Evolutionary conservation across 2,888 invertebrate genomes (phyloP).

Genomic region (Thumatha senex): DNA sequence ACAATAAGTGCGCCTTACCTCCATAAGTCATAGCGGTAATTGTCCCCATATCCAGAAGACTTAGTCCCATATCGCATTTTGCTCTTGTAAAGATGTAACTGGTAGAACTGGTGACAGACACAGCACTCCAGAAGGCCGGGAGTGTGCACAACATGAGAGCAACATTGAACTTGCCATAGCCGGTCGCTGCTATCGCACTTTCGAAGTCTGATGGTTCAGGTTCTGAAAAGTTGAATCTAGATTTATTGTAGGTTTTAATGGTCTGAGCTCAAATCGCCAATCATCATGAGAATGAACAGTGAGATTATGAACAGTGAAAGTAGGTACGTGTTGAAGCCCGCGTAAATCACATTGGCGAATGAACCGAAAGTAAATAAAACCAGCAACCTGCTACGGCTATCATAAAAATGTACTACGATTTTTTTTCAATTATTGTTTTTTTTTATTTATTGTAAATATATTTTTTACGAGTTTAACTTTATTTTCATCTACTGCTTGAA

Average conservation of each 20-base stretch:
- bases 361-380: too few species aligned
- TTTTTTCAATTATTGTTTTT: too few species aligned
- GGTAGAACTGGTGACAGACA: conserved; percentile 88
- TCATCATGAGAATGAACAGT: too few species aligned
- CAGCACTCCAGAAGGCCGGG: conserved; percentile 86
- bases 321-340: too few species aligned
- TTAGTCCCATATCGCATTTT: conserved; percentile 88
- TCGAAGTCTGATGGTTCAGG: conserved; percentile 85
- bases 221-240: background rate
- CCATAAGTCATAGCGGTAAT: conserved; percentile 88
- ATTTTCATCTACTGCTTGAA: too few species aligned
- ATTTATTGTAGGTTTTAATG: background rate
- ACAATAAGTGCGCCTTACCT: conserved; percentile 70
- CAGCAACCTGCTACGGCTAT: too few species aligned
- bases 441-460: too few species aligned
- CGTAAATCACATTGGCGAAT: too few species aligned
- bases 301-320: too few species aligned
- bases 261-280: background rate
- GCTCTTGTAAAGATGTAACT: conserved; percentile 90
- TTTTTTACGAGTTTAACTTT: too few species aligned
- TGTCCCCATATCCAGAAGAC: conserved; percentile 87
- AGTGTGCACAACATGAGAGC: conserved; percentile 83
- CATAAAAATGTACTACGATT: too few species aligned
- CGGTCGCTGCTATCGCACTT: conserved; percentile 86
- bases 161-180: conserved; percentile 88